Base-by-base conservation (phyloP, 1,140 invertebrate species). In the Steinernema feltiae region DNA sequence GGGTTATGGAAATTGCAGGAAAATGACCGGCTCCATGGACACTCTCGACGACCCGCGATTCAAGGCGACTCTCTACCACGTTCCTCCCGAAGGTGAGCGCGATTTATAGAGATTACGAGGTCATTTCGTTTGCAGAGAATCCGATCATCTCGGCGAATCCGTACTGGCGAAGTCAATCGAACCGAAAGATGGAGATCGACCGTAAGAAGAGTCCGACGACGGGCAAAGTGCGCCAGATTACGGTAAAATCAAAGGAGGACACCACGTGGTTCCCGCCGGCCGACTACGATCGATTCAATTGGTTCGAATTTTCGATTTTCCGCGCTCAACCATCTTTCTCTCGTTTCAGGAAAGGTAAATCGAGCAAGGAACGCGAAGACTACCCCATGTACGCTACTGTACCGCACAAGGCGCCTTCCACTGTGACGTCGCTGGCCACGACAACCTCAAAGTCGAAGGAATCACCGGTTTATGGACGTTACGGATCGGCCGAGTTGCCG, bases 151-250 rank as follows among this genome's bases (percentile, higher is more conserved):
- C 53, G 24, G 53, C 53, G 15, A 63, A 63, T 21, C 53, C 53
- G 2, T 63, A 63, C 24, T 63, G 53, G 53, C 53, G 53, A 15
- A 63, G 53, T 27, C 53, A 63, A 27, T 63, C 12, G 7, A 63
- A 63, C 24, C 53, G 53, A 3, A 12, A 63, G 53, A 63, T 63
- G 53, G 53, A 63, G 24, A 63, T 63, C 53, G 53, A 63, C 53
- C 53, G 53, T 7, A 12, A 17, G 53, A 63, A 63, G 53, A 63
- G 53, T 27, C 53, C 53, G 12, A 63, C 53, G 15, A 63, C 53
- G 15, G 53, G 53, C 7, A 63, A 63, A 27, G 7, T 63, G 15
- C 53, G 53, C 53, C 53, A 63, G 7, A 63, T 63, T 3, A 63
- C 53, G 15, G 53, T 63, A 21, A 63, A 63, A 27, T 7, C 53